A percentile compares a stretch with the other conserved stretches of the same genome.
These are phyloP conservation scores for Meriones psammophilus DNA, from an alignment of 2,797 vertebrate genomes.

Conservation along the genomic window DNA sequence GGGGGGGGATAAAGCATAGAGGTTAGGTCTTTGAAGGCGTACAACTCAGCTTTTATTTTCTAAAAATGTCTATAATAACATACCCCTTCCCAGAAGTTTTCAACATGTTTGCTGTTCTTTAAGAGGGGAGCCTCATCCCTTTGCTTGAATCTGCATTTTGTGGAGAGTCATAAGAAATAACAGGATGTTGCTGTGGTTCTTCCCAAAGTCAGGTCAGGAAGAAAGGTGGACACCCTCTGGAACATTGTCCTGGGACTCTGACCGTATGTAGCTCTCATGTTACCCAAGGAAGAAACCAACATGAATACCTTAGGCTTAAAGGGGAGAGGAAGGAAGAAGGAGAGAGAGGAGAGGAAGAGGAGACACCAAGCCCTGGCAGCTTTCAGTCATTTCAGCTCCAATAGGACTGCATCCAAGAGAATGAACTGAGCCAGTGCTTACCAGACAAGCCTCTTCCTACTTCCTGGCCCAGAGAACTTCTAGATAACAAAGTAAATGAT, in stretches of 20 bases:
- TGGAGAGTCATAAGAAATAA: not conserved
- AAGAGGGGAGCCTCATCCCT: not conserved
- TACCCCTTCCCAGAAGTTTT: not conserved
- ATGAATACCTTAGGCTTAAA: not conserved
- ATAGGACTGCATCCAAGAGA: fast-evolving
- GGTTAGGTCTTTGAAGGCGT: not conserved
- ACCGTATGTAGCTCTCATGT: not conserved
- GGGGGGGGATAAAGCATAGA: not conserved
- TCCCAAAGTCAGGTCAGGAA: not conserved
- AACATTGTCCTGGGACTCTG: not conserved
- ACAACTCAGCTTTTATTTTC: not conserved
- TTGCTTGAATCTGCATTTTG: not conserved
- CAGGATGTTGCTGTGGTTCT: not conserved
- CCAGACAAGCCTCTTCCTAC: not conserved
- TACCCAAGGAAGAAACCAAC: not conserved
- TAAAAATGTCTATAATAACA: not conserved
- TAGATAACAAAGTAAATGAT: not conserved
- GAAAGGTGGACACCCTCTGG: not conserved
- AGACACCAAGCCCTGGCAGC: not conserved
- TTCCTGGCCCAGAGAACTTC: not conserved
- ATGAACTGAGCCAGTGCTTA: not conserved
- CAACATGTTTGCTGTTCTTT: not conserved
- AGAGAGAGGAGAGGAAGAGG: no score
- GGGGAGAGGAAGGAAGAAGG: not conserved
- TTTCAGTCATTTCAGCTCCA: not conserved